Evolutionary conservation across 2,797 vertebrate species (phyloP).

Genomic region (Threskiornis aethiopicus): DNA sequence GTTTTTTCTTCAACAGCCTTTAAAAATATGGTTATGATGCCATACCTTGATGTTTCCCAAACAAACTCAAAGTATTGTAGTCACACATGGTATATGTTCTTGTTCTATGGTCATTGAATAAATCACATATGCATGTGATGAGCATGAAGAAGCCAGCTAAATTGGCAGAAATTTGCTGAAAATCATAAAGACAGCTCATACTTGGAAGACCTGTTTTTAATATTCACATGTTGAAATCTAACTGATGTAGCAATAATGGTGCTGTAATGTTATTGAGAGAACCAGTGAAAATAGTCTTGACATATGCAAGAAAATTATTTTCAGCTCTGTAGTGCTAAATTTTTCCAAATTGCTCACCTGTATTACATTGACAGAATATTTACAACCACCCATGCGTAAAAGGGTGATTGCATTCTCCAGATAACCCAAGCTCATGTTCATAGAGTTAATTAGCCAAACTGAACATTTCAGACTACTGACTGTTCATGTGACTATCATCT

Average conservation of each 20-base stretch:
- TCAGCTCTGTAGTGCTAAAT: neutral
- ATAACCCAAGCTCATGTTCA: neutral
- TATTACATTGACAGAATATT: neutral
- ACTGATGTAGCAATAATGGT: neutral
- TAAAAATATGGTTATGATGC: neutral
- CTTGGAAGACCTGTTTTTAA: neutral
- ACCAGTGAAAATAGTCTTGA: neutral
- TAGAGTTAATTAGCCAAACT: neutral
- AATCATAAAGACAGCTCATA: neutral
- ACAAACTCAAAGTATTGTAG: neutral
- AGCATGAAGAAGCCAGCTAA: neutral
- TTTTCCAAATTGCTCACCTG: neutral
- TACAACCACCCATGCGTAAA: neutral
- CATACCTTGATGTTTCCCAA: neutral
- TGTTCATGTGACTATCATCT: neutral
- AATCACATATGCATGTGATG: no score
- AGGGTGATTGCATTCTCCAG: neutral
- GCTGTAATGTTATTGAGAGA: neutral
- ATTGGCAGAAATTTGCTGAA: neutral
- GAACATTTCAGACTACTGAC: neutral
- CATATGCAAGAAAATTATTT: neutral
- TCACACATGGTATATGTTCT: neutral
- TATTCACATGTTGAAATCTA: neutral
- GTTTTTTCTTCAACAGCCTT: neutral
- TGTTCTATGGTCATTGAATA: neutral